Base-by-base conservation (phyloP, 2,113 vertebrate species). In the Sturnus vulgaris region DNA sequence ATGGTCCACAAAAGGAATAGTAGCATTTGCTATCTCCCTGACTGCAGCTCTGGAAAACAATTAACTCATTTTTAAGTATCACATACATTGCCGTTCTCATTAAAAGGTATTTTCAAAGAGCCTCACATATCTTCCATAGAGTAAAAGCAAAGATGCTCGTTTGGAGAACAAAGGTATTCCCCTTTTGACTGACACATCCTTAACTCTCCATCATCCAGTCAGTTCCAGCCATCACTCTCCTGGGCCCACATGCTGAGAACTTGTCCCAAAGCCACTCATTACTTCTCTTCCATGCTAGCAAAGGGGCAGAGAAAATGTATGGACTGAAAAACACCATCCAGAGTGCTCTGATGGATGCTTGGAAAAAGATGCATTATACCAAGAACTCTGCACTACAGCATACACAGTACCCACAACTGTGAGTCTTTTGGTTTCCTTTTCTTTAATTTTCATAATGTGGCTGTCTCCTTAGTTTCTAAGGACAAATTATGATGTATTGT, bases 61-160 rank as follows among this genome's bases (percentile, higher is more conserved):
- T 31, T 9, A 66, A 68, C n/a, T 47, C 5, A 52, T 69, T 64
- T 91, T 42, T 50, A 82, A 69, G 24, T 11, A 64, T 53, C 21
- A 31, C 16, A n/a, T 15, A 60, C 2, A 12, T 11, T 60, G 16
- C 42, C 46, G 3, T 15, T 88, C 53, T 76, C 17, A 31, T 47
- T 69, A 57, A 66, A 64, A 1, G 0, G 21, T 28, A 63, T 50
- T 35, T 88, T 82, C n/a, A 44, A 82, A 60, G 60, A 90, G n/a
- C 9, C 4, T 64, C 27, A 21, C 0, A 0, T 56, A 47, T 33
- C 44, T 79, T 59, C 53, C 30, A 42, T 0, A 49, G 30, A 37
- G 21, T 12, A 60, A 71, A 78, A 82, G 37, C 15, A 60, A 47
- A 70, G 19, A 7, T 44, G 16, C 18, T 65, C 12, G 15, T 65